Evolutionary conservation across 2,797 vertebrate genomes (phyloP), one percentile per base, ranked within the genome.

Genomic region (Darevskia nairensis): DNA sequence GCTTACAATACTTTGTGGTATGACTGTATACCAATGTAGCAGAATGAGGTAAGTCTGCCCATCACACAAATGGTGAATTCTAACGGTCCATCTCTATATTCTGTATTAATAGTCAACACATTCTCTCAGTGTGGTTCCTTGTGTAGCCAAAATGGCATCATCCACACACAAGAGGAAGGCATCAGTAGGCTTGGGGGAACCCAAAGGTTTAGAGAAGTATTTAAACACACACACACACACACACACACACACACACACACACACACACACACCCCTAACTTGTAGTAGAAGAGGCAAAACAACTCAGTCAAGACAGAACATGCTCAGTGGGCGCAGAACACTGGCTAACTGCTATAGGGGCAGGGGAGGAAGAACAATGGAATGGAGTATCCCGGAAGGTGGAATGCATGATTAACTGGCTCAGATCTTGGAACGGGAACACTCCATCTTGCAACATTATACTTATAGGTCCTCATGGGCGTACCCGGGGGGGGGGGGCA

Each of bases 41-140:
- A 55, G 19, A 29, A 72, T 85, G 44, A 3, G 8, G 95, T 96
- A 93, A 95, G 93, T 85, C 76, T 35, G 10, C 46, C 64, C 35
- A 29, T 41, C 2, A 84, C 1, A 0, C 3, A 8, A 8, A 15
- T 27, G 9, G 4, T 82, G 80, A 82, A 82, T 68, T 68, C 64
- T 44, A 44, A 39, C 13, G 3, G 4, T 55, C 13, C 50, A 55
- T 23, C 19, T 61, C 2, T 61, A 23, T 61, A 61, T 11, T 72
- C 23, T 72, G 32, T 72, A 32, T 4, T 32, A 72, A 72, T 32
- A 72, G 69, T 32, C 17, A 72, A 72, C 71, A 32, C 71, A 79
- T 15, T 17, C 3, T n/a, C 77, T 50, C 7, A 79, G 50, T 79
- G 19, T 9, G 8, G 44, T 55, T 72, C n/a, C 71, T 72, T 72